Evolutionary conservation across 2,888 invertebrate species (phyloP).

Genomic region (Crossocerus cetratus): DNA sequence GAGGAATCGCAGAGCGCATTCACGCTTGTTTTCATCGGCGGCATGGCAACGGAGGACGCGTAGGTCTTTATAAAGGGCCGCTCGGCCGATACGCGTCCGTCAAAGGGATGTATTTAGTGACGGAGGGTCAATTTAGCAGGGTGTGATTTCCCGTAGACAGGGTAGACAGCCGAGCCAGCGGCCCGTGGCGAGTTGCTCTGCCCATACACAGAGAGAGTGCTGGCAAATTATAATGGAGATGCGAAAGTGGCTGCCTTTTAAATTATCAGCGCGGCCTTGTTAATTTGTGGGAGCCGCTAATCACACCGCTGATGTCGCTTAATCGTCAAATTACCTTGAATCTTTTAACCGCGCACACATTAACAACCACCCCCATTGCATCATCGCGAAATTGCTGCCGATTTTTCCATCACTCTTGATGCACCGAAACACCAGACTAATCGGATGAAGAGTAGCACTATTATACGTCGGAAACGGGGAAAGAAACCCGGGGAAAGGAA

Average conservation of each 20-base stretch:
- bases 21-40: not conserved
- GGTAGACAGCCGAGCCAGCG: constrained; percentile 26
- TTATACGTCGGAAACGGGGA: too few species aligned
- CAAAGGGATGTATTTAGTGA: constrained; percentile 72
- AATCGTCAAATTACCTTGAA: not conserved
- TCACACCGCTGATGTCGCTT: not conserved
- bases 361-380: not conserved
- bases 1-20: not conserved
- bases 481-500: not conserved
- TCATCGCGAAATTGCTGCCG: too few species aligned
- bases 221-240: constrained; percentile 22
- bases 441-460: too few species aligned
- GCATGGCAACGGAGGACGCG: not conserved
- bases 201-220: constrained; percentile 3
- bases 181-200: constrained; percentile 33
- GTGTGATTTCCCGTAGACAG: constrained; percentile 68
- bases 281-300: not conserved
- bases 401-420: too few species aligned
- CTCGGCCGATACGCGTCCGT: constrained; percentile 45
- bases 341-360: not conserved
- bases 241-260: not conserved
- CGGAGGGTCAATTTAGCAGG: constrained; percentile 72
- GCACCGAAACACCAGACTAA: too few species aligned
- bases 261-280: not conserved
- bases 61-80: constrained; percentile 6